Evolutionary conservation across 2,797 vertebrate species (phyloP).

Genomic region (Bradypus variegatus): DNA sequence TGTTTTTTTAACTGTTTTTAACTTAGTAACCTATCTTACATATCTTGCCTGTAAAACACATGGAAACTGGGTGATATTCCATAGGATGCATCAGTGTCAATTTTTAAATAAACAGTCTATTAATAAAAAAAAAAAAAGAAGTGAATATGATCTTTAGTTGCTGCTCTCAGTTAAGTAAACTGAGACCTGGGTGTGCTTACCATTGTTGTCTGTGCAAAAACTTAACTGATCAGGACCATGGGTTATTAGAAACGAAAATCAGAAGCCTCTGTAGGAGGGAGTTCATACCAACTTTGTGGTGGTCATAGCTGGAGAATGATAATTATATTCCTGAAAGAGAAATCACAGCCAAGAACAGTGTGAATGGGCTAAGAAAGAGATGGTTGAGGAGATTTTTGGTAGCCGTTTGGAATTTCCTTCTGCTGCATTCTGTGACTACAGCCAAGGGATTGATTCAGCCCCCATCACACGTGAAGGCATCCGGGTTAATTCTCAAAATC

Average conservation of each 20-base stretch:
- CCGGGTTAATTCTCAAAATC: not conserved
- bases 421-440: not conserved
- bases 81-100: not conserved
- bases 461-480: not conserved
- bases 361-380: not conserved
- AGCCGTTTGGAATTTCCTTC: not conserved
- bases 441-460: not conserved
- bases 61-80: not conserved
- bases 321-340: not conserved
- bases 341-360: not conserved
- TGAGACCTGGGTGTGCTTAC: not conserved
- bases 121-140: too few relatives aligned
- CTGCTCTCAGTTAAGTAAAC: not conserved
- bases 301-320: not conserved
- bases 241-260: not conserved
- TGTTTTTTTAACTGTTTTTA: not conserved
- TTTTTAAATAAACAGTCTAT: not conserved
- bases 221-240: not conserved
- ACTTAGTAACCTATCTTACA: not conserved
- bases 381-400: not conserved
- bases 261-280: not conserved
- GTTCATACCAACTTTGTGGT: not conserved
- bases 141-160: not conserved
- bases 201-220: constrained; percentile 2
- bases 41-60: not conserved